Conservation (phyloP, 2,888 invertebrate genomes). For the Lithophane semibrunnea region DNA sequence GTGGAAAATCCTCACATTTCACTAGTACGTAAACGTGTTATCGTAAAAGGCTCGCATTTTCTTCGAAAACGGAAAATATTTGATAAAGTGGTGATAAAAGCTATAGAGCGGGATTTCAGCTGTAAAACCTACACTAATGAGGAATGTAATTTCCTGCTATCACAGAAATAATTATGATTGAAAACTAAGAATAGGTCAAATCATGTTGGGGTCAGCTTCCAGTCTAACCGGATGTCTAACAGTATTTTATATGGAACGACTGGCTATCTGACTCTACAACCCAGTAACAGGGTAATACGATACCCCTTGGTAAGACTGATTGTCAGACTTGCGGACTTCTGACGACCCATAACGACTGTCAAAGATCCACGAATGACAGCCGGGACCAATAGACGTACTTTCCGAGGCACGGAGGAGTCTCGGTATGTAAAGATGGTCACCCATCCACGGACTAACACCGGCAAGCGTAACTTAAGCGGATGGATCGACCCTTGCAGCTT, state of each 20-base stretch:
- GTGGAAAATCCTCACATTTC: conserved; percentile 24
- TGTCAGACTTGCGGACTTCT: not conserved
- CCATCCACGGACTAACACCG: too few relatives aligned
- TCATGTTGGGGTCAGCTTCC: not conserved
- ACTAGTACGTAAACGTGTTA: conserved; percentile 42
- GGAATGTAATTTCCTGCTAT: conserved; percentile 38
- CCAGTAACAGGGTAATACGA: not conserved
- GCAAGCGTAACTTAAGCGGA: too few relatives aligned
- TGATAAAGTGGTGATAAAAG: conserved; percentile 53
- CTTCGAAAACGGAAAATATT: conserved; percentile 49
- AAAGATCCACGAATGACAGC: not conserved
- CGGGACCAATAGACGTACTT: not conserved
- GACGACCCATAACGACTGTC: not conserved
- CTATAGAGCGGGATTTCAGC: conserved; percentile 34
- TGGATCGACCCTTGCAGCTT: too few relatives aligned
- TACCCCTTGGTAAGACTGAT: not conserved
- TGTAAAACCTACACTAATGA: conserved; percentile 31
- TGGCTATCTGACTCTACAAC: not conserved
- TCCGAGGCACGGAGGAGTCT: not conserved
- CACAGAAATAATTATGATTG: conserved; percentile 37
- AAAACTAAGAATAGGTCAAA: conserved; percentile 8
- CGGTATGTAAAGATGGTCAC: too few relatives aligned
- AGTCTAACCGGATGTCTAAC: too few relatives aligned
- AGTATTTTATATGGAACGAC: not conserved
- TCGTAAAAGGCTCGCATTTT: conserved; percentile 34